Evolutionary conservation across 30 jellyfish, hydroid and myxozoan species (phyloP).

Genomic region (Hydractinia symbiolongicarpus): DNA sequence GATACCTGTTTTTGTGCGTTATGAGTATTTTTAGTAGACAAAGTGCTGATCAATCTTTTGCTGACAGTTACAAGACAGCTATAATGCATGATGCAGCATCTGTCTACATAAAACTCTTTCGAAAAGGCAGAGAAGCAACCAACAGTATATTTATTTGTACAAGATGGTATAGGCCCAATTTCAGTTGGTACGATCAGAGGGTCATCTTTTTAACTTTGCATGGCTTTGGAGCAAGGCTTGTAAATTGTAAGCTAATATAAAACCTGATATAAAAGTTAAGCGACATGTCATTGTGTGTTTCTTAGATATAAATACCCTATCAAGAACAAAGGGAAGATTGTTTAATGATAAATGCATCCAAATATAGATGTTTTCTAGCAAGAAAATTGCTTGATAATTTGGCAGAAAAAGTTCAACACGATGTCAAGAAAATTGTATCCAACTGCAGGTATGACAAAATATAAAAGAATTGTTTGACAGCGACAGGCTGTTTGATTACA

Average conservation of each 20-base stretch:
- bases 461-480: background rate
- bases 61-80: background rate
- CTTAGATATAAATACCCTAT: background rate
- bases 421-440: slow-evolving; percentile 7
- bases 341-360: slow-evolving; percentile 49
- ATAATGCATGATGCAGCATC: slow-evolving; percentile 33
- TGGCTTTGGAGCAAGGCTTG: slow-evolving; percentile 75
- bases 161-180: no score
- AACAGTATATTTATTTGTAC: background rate
- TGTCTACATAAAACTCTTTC: slow-evolving; percentile 8
- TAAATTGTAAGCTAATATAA: slow-evolving; percentile 23
- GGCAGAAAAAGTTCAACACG: slow-evolving; percentile 25
- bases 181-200: slow-evolving; percentile 13
- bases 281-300: slow-evolving; percentile 41
- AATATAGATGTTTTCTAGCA: slow-evolving; percentile 49
- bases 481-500: slow-evolving; percentile 22
- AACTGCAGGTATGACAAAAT: slow-evolving; percentile 7
- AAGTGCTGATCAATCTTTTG: no score
- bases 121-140: slow-evolving; percentile 36
- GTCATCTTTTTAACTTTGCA: slow-evolving; percentile 38
- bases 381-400: slow-evolving; percentile 35
- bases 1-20: no score
- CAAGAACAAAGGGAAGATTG: slow-evolving; percentile 27
- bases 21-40: no score
- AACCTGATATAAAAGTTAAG: slow-evolving; percentile 20